phyloP scores from a whole-genome alignment of 2,797 vertebrate species.

The Myotis vivesi region DNA sequence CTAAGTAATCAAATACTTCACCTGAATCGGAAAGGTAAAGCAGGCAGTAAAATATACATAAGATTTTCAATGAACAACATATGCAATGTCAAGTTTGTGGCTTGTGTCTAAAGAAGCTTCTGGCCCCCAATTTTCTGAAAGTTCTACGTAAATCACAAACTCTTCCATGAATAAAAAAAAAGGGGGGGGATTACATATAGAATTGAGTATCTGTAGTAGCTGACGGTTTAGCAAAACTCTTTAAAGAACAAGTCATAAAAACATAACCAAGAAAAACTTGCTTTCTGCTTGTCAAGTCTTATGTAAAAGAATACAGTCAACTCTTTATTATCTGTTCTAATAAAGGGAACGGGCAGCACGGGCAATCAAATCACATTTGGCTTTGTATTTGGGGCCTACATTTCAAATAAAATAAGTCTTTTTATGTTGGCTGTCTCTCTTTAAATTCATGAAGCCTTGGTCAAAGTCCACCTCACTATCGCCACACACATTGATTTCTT shows the following conservation, averaged over 20 bases:
- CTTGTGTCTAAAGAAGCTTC: constrained; percentile 53
- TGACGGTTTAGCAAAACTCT: constrained; percentile 56
- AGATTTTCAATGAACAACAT: constrained; percentile 53
- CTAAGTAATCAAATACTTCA: constrained; percentile 97
- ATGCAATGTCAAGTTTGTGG: constrained; percentile 42
- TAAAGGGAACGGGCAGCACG: background rate
- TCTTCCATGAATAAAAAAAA: constrained; percentile 24
- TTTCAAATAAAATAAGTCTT: constrained; percentile 1
- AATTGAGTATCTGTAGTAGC: constrained; percentile 25
- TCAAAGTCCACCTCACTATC: background rate
- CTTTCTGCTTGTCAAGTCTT: constrained; percentile 48
- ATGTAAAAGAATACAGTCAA: constrained; percentile 60
- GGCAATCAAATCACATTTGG: background rate
- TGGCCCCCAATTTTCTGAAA: constrained; percentile 34
- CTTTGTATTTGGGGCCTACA: background rate
- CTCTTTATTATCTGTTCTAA: constrained; percentile 58
- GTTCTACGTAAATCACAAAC: constrained; percentile 5
- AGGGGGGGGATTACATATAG: background rate
- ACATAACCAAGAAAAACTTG: constrained; percentile 36
- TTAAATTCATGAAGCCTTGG: background rate
- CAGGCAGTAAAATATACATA: constrained; percentile 64
- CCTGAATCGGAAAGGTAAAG: constrained; percentile 85
- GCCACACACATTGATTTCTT: background rate
- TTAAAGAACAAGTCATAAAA: constrained; percentile 44
- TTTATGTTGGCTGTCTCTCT: background rate